These are phyloP conservation scores for Coreius guichenoti DNA, from an alignment of 2,797 vertebrate genomes.

Conservation along the genomic window DNA sequence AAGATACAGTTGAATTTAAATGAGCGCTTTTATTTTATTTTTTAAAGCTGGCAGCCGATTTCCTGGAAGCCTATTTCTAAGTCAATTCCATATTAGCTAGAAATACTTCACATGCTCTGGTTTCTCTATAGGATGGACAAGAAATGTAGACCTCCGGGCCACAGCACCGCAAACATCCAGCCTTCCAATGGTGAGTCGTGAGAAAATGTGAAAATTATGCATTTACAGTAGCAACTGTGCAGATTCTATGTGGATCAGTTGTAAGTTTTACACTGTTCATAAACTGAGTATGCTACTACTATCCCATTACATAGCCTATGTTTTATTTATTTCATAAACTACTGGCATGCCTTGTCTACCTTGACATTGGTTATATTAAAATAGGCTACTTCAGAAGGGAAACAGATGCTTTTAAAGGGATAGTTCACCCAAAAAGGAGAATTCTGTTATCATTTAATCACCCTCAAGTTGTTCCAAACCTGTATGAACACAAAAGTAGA, in stretches of 20 bases:
- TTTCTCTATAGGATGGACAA: slow-evolving; percentile 30
- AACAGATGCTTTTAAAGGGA: neutral
- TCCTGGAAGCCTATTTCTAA: neutral
- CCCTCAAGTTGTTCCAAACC: too few species aligned
- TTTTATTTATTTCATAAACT: neutral
- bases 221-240: neutral
- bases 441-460: too few species aligned
- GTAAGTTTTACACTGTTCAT: neutral
- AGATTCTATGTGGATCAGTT: neutral
- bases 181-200: slow-evolving; percentile 30
- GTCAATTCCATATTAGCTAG: neutral
- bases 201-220: neutral
- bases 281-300: neutral
- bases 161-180: slow-evolving; percentile 11
- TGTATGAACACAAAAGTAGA: too few species aligned
- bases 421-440: neutral
- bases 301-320: too few species aligned
- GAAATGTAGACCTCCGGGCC: neutral
- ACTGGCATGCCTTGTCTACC: neutral
- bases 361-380: neutral
- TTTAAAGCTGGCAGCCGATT: neutral
- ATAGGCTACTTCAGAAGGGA: neutral
- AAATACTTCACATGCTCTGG: neutral
- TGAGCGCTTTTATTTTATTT: neutral
- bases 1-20: too few species aligned